Percentiles rank a stretch among this genome's conserved stretches.
phyloP scores from a whole-genome alignment of 2,888 invertebrate genomes.

The Zhuqinia jingwanae region DNA sequence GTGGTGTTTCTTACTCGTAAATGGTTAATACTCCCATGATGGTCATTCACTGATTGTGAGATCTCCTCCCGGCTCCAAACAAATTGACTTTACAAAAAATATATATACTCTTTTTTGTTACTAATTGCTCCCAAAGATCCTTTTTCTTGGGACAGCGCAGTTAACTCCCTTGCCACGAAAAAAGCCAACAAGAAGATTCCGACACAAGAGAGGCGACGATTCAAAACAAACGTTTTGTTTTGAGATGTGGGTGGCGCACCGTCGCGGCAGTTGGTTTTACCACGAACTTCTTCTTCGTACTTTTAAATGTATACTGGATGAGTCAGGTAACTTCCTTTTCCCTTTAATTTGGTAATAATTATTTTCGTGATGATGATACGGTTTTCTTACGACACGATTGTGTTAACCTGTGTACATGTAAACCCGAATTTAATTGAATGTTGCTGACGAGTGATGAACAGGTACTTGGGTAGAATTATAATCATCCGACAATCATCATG shows the following conservation, averaged over 20 bases:
- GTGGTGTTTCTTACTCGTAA: constrained; percentile 78
- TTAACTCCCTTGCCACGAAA: background rate
- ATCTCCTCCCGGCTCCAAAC: constrained; percentile 32
- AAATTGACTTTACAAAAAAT: background rate
- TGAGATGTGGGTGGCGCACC: background rate
- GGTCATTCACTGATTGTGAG: constrained; percentile 68
- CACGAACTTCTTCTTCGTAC: too few species aligned
- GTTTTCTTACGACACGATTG: background rate
- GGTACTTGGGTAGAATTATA: constrained; percentile 38
- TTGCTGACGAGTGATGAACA: constrained; percentile 22
- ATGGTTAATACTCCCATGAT: constrained; percentile 79
- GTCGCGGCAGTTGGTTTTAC: background rate
- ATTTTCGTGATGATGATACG: background rate
- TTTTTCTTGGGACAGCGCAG: background rate
- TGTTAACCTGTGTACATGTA: too few species aligned
- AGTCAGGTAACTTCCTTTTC: constrained; percentile 53
- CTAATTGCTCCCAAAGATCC: too few species aligned
- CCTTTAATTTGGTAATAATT: background rate
- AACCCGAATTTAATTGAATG: constrained; percentile 31
- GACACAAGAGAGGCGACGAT: background rate
- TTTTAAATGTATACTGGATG: constrained; percentile 45
- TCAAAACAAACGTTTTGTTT: background rate
- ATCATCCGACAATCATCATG: constrained; percentile 50
- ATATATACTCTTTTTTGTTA: background rate
- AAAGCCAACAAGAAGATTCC: background rate